Conservation (phyloP, 2,113 vertebrate species). For the Oceanodroma tethys region DNA sequence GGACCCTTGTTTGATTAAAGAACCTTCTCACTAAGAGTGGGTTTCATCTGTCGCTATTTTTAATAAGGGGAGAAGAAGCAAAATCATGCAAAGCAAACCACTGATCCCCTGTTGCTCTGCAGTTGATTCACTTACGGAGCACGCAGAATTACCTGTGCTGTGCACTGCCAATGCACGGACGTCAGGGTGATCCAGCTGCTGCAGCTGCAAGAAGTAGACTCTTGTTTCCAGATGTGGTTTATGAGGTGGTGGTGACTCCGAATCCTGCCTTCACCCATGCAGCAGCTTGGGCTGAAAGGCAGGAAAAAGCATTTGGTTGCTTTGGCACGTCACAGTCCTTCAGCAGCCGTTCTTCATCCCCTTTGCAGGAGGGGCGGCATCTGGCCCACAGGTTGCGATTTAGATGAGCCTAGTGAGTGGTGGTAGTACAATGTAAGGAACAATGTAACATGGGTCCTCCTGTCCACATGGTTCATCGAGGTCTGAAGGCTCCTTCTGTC, state of each 20-base stretch:
- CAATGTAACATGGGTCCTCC: neutral
- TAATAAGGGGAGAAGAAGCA: neutral
- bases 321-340: neutral
- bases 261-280: neutral
- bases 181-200: neutral
- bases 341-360: neutral
- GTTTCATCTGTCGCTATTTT: neutral
- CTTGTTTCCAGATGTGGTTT: neutral
- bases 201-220: neutral
- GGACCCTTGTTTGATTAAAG: neutral
- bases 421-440: neutral
- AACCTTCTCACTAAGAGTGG: neutral
- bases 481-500: neutral
- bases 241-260: neutral
- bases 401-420: neutral
- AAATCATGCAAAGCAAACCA: neutral
- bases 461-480: fast-evolving
- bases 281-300: neutral
- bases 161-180: neutral
- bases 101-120: neutral
- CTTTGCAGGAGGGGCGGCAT: neutral
- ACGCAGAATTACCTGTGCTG: neutral
- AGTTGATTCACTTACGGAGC: fast-evolving
- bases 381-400: neutral
- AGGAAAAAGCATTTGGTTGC: neutral